phyloP scores from a whole-genome alignment of 2,113 vertebrate species.

The Collichthys lucidus region DNA sequence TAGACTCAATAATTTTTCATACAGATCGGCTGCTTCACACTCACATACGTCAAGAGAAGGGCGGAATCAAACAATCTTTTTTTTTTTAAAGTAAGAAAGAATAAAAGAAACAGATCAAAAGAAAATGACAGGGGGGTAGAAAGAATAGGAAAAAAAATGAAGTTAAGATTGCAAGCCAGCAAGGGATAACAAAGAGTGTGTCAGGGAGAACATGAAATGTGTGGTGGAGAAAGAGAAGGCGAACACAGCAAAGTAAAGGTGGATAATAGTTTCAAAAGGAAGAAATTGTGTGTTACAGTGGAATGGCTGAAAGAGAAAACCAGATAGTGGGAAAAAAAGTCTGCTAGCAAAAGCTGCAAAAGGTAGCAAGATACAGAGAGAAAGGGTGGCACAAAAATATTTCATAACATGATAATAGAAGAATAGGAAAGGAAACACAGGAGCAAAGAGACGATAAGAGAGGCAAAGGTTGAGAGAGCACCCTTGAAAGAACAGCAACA shows the following conservation, averaged over 20 bases:
- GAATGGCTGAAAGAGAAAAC: constrained; percentile 16
- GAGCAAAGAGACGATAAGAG: constrained; percentile 4
- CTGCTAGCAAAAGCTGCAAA: background rate
- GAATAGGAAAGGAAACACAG: constrained; percentile 1
- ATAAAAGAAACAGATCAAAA: background rate
- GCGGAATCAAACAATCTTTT: constrained; percentile 6
- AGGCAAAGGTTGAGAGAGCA: constrained; percentile 7
- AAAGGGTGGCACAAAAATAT: background rate
- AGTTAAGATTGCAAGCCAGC: background rate
- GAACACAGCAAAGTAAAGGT: background rate
- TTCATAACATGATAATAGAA: constrained; percentile 24
- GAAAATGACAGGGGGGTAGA: background rate
- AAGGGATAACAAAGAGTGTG: constrained; percentile 5
- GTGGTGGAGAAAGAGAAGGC: background rate
- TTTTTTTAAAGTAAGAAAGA: background rate
- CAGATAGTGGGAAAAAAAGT: background rate
- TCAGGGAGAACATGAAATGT: background rate
- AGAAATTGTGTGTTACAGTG: background rate
- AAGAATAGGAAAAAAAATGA: background rate
- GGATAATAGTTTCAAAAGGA: background rate
- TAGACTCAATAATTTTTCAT: constrained; percentile 4
- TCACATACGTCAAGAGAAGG: background rate
- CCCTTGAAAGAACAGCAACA: background rate
- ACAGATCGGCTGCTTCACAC: constrained; percentile 9
- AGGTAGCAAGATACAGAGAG: background rate